A percentile compares a stretch with the other conserved stretches of the same genome.
Evolutionary conservation across 2,888 invertebrate genomes (phyloP).

Genomic region (Eupithecia vulgata): DNA sequence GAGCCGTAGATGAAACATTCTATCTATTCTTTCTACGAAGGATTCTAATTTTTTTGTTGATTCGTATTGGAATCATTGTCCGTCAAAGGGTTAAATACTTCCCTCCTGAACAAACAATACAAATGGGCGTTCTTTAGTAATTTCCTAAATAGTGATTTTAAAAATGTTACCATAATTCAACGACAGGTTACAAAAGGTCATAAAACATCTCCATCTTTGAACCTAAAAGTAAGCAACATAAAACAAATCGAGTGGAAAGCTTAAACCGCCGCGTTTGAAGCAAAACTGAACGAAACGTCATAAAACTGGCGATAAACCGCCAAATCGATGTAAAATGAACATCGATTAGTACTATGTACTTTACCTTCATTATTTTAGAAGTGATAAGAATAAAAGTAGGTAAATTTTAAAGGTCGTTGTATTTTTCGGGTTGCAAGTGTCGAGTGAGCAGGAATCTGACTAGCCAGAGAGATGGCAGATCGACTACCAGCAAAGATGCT

Average conservation of each 20-base stretch:
- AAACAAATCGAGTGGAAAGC: conserved; percentile 24
- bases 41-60: too few species aligned
- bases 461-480: background rate
- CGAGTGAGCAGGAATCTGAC: background rate
- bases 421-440: background rate
- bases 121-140: too few species aligned
- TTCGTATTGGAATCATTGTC: too few species aligned
- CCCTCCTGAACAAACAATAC: too few species aligned
- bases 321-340: conserved; percentile 11
- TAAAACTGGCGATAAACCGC: conserved; percentile 25
- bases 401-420: background rate
- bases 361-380: conserved; percentile 1
- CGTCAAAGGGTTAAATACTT: too few species aligned
- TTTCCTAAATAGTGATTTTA: background rate
- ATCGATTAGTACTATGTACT: conserved; percentile 14
- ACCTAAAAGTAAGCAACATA: conserved; percentile 14
- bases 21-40: too few species aligned
- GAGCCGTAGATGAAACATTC: too few species aligned
- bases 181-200: background rate
- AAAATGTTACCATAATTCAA: background rate
- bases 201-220: conserved; percentile 3
- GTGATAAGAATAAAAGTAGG: background rate
- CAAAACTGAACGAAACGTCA: conserved; percentile 19
- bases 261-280: conserved; percentile 1
- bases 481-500: background rate